phyloP scores from a whole-genome alignment of 2,797 vertebrate species.

The Argya squamiceps region DNA sequence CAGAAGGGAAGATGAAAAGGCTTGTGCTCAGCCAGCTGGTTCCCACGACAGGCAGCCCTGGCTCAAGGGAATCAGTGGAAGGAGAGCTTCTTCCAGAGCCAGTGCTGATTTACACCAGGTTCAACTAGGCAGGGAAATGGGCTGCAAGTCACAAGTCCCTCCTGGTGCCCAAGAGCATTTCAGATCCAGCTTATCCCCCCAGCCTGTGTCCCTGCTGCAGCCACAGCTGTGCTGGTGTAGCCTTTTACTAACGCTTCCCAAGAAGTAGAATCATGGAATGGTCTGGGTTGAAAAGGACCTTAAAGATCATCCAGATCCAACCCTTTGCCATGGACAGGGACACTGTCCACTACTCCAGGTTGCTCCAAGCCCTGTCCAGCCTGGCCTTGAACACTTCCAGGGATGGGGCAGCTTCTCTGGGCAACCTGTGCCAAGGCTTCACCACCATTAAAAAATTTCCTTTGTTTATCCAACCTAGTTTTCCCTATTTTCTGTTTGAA shows the following conservation, averaged over 20 bases:
- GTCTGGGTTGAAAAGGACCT: background rate
- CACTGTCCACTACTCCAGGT: background rate
- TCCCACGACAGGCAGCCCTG: background rate
- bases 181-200: background rate
- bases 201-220: fast-evolving
- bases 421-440: background rate
- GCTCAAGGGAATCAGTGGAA: fast-evolving
- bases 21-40: background rate
- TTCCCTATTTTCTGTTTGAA: background rate
- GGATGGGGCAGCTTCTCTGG: background rate
- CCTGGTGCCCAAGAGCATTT: background rate
- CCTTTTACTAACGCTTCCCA: background rate
- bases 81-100: background rate
- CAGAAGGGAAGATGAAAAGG: background rate
- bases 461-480: background rate
- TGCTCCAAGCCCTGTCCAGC: fast-evolving
- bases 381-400: background rate
- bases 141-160: background rate
- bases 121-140: fast-evolving
- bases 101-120: background rate
- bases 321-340: background rate
- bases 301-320: background rate
- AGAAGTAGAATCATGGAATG: background rate
- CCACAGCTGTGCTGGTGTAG: background rate
- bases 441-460: background rate